Conservation (phyloP, 2,888 invertebrate genomes). For the Polietes domitor region DNA sequence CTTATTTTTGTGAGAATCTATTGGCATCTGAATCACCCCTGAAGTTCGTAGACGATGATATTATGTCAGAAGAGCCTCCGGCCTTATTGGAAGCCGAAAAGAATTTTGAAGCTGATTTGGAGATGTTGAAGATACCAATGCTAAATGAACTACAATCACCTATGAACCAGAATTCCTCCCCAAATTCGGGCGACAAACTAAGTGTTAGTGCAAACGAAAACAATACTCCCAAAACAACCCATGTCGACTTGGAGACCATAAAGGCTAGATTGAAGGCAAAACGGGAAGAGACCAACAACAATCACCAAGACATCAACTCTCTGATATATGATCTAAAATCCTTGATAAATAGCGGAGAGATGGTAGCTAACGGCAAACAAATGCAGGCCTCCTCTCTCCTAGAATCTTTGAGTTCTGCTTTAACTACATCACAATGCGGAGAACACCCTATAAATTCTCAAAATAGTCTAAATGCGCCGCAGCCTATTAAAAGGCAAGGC, state of each 20-base stretch:
- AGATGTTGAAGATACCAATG: slow-evolving; percentile 73
- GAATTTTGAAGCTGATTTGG: slow-evolving; percentile 72
- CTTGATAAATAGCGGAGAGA: slow-evolving; percentile 68
- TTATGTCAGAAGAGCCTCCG: slow-evolving; percentile 62
- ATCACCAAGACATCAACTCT: slow-evolving; percentile 67
- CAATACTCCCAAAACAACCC: neutral
- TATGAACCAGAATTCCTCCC: neutral
- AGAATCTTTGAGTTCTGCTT: slow-evolving; percentile 70
- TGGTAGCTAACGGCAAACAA: slow-evolving; percentile 68
- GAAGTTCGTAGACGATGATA: slow-evolving; percentile 72
- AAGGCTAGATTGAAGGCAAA: slow-evolving; percentile 64
- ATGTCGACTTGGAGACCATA: slow-evolving; percentile 58
- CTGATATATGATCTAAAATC: slow-evolving; percentile 70
- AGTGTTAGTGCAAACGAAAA: neutral
- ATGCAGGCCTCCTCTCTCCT: slow-evolving; percentile 69
- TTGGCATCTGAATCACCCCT: slow-evolving; percentile 68
- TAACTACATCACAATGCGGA: slow-evolving; percentile 43
- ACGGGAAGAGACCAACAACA: slow-evolving; percentile 59
- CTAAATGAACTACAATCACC: slow-evolving; percentile 69
- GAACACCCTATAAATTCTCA: neutral
- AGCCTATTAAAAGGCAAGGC: slow-evolving; percentile 71
- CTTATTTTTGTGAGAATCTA: slow-evolving; percentile 68
- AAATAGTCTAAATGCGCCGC: slow-evolving; percentile 44
- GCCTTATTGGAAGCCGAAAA: slow-evolving; percentile 71
- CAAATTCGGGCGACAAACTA: neutral